A percentile compares a stretch with the other conserved stretches of the same genome.
phyloP scores from a whole-genome alignment of 2,113 vertebrate species.

The Thinocorus orbignyianus region DNA sequence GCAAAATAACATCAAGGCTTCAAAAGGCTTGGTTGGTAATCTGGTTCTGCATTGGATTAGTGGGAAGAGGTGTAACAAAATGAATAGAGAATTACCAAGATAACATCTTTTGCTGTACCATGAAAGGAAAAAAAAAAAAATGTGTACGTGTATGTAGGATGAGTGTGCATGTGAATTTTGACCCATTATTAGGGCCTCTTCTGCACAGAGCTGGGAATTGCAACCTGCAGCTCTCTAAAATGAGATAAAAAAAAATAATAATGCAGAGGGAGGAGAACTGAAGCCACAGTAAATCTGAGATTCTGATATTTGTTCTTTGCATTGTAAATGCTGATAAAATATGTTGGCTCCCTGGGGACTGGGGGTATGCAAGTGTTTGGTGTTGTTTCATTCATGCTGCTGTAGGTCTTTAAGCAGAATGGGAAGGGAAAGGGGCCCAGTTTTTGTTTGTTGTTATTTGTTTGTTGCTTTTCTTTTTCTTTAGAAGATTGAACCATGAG shows the following conservation, averaged over 20 bases:
- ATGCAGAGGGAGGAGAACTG: not conserved
- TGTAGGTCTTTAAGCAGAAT: not conserved
- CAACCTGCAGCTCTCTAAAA: conserved; percentile 39
- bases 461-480: not conserved
- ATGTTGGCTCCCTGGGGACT: not conserved
- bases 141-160: not conserved
- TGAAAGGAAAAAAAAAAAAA: not conserved
- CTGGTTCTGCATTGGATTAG: conserved; percentile 39
- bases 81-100: not conserved
- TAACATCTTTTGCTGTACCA: not conserved
- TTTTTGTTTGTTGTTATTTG: not conserved
- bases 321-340: conserved; percentile 15
- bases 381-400: conserved; percentile 54
- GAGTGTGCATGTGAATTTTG: not conserved
- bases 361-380: conserved; percentile 23
- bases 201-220: not conserved
- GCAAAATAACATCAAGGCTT: conserved; percentile 59
- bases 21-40: conserved; percentile 42
- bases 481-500: not conserved
- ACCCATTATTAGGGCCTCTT: not conserved
- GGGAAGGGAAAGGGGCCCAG: not conserved
- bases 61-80: not conserved
- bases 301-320: conserved; percentile 17
- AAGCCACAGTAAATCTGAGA: not conserved
- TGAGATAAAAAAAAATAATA: not conserved